Evolutionary conservation across 2,888 invertebrate species (phyloP).

Genomic region (Amblyjoppa proteus): DNA sequence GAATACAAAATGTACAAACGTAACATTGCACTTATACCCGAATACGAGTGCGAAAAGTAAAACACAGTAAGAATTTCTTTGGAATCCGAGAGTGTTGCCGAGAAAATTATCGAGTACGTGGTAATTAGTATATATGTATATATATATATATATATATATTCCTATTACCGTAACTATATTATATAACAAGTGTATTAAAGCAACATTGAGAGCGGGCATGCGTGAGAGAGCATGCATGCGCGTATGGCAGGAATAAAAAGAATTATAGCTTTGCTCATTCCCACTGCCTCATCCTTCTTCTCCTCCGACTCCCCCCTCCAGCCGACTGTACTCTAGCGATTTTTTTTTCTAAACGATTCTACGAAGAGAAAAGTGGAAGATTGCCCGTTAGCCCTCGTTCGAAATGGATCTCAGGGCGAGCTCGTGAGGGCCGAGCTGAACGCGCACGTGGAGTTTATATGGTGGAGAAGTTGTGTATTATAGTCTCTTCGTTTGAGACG

Average conservation of each 20-base stretch:
- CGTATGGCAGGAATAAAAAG: conserved; percentile 42
- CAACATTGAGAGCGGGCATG: conserved; percentile 38
- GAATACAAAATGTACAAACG: neutral
- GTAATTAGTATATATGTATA: neutral
- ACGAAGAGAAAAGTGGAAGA: conserved; percentile 74
- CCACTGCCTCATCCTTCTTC: conserved; percentile 54
- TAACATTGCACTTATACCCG: neutral
- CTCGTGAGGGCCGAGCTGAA: conserved; percentile 10
- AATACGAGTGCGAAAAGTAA: neutral
- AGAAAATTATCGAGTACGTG: conserved; percentile 2
- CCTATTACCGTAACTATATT: neutral
- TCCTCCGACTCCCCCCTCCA: conserved; percentile 14
- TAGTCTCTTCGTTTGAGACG: conserved; percentile 13
- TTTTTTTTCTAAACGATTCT: conserved; percentile 72
- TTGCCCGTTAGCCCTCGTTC: conserved; percentile 71
- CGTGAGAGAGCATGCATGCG: conserved; percentile 61
- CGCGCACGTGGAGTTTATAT: conserved; percentile 50
- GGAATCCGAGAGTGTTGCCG: neutral
- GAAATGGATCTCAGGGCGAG: conserved; percentile 71
- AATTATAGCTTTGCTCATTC: conserved; percentile 44
- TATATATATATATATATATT: neutral
- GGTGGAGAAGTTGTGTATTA: neutral
- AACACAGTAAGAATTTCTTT: neutral
- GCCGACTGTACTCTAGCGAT: neutral
- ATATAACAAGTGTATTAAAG: conserved; percentile 7